These are phyloP conservation scores for Oreotragus oreotragus DNA, from an alignment of 2,113 vertebrate genomes.

Conservation along the genomic window DNA sequence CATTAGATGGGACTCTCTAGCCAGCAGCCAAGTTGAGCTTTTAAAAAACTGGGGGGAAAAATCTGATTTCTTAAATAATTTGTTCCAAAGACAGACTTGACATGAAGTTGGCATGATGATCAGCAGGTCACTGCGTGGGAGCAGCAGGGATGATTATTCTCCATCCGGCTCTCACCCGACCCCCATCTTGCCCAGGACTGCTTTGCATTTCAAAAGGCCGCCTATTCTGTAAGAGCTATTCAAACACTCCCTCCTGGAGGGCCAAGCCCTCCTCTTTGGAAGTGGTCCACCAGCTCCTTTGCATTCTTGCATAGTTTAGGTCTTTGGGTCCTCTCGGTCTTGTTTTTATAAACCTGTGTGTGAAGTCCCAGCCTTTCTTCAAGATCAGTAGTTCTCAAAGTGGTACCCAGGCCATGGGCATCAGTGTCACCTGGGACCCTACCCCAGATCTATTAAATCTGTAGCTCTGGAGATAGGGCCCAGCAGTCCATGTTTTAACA, in stretches of 20 bases:
- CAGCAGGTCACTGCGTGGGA: slow-evolving; percentile 54
- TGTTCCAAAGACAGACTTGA: slow-evolving; percentile 66
- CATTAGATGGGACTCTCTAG: slow-evolving; percentile 45
- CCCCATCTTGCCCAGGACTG: slow-evolving; percentile 35
- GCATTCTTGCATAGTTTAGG: neutral
- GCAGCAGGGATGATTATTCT: slow-evolving; percentile 27
- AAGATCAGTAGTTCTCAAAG: neutral
- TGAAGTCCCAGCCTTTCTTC: neutral
- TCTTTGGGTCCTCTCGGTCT: neutral
- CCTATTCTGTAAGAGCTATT: slow-evolving; percentile 32
- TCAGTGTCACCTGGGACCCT: neutral
- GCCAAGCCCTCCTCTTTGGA: slow-evolving; percentile 44
- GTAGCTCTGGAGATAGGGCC: neutral
- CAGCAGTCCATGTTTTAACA: neutral
- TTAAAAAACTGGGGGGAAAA: neutral
- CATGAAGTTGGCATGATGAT: slow-evolving; percentile 50
- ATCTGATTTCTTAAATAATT: slow-evolving; percentile 61
- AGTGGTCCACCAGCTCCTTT: neutral
- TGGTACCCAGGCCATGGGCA: neutral
- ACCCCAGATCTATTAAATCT: neutral
- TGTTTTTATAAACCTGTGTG: neutral
- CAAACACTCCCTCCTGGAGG: slow-evolving; percentile 14
- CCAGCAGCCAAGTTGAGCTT: slow-evolving; percentile 52
- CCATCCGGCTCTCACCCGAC: neutral
- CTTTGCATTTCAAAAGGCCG: slow-evolving; percentile 64